Evolutionary conservation across 92 coral and sea anemone genomes (phyloP), one percentile per base, ranked within the genome.

Genomic region (Phenganax subtilis): DNA sequence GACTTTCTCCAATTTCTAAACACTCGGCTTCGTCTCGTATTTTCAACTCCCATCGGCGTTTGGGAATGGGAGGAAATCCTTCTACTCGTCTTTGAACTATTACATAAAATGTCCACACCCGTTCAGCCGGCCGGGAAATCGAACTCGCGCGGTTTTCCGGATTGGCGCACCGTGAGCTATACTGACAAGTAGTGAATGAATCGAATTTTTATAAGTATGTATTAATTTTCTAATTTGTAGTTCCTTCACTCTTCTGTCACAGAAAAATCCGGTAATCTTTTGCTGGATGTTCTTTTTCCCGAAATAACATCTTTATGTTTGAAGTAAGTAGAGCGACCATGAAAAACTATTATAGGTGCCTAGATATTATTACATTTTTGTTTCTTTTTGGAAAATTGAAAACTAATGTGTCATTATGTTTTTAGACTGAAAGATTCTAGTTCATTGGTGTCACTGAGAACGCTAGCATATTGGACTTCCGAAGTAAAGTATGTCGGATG

Each of bases 351-450:
- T 6, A 9, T 6, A 64, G 9, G 54, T 59, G 58, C 12, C 12
- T 8, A 9, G 75, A 61, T 0, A 12, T 56, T 20, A 55, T 15
- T 11, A 12, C 20, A 31, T 8, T 15, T 53, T 0, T 56, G 17
- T 15, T 20, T 28, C 51, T 62, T 7, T 9, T 51, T 28, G 57
- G 30, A 52, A 54, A 57, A 17, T 8, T 51, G 27, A 7, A 47
- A 54, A 12, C n/a, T 17, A 17, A 54, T 20, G 25, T 20, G 25
- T 20, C 25, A 20, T 71, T 0, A 47, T 37, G 47, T 11, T 82
- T 85, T 55, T 73, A 93, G 97, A 20, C 67, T 91, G 31, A 93
- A 89, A 75, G 97, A 93, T 47, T 87, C 93, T 28, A 89, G 90
- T 61, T 86, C 86, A 69, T 78, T 93, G 71, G 84, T 90, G 65